Base-by-base conservation (phyloP, 2,113 vertebrate species). In the Tragelaphus buxtoni region DNA sequence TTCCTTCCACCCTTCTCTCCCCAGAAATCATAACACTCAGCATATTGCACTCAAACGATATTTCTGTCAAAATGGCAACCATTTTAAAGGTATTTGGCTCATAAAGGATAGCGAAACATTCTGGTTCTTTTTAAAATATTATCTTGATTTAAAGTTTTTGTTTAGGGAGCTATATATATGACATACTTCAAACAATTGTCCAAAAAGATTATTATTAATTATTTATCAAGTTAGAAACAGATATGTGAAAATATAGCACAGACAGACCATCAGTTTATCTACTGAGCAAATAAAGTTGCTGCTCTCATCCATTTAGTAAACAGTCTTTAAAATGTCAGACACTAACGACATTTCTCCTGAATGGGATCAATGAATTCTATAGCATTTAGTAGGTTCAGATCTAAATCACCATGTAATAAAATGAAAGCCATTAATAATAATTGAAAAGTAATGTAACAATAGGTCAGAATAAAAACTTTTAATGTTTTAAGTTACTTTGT, bases 21-120 rank as follows among this genome's bases (percentile, higher is more conserved):
- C 65, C 12, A 32, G 98, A 98, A 98, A 96, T 98, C 97, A 98
- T 92, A 88, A 98, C 98, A 97, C 94, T 98, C 98, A 97, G 94
- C 83, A 97, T 97, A 97, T 94, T 97, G 98, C 97, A 98, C 96
- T 97, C 97, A 91, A 98, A 96, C 95, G 92, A 90, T 94, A 96
- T 97, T 97, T 97, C 92, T 89, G 98, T 96, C 82, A 98, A 97
- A 97, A 98, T 69, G 60, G 61, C 90, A 98, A 96, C 90, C 93
- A 88, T 87, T 95, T 93, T 84, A 96, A 89, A 97, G 69, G 53
- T 35, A 45, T 95, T 96, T 98, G 97, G 95, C 92, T 95, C 80
- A 97, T 85, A 98, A 97, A 95, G 93, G 32, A 94, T 89, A 91
- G 90, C 84, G 76, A 88, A 90, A 86, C 92, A 87, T n/a, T 96